Conservation (phyloP, 2,888 invertebrate genomes). For the Actias luna region DNA sequence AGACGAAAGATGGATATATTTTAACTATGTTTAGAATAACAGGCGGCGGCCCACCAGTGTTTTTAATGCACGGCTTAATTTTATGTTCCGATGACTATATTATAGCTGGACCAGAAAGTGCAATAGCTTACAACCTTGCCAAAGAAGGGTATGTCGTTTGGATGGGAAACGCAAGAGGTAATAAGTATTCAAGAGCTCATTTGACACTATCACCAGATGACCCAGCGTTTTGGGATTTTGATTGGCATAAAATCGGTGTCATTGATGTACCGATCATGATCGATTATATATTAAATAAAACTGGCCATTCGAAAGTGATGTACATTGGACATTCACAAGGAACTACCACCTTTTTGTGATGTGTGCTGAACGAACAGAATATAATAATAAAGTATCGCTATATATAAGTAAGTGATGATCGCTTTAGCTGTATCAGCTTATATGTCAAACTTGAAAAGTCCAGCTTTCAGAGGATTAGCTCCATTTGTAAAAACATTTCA, state of each 20-base stretch:
- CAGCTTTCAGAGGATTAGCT: neutral
- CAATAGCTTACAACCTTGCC: slow-evolving; percentile 78
- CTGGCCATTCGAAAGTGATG: slow-evolving; percentile 79
- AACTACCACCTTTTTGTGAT: slow-evolving; percentile 83
- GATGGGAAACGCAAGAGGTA: slow-evolving; percentile 88
- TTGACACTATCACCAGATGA: slow-evolving; percentile 36
- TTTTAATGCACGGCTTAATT: slow-evolving; percentile 15
- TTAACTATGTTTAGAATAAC: slow-evolving; percentile 87
- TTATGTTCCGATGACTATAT: slow-evolving; percentile 16
- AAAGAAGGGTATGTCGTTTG: slow-evolving; percentile 84
- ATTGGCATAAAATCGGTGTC: slow-evolving; percentile 87
- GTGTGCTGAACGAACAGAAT: slow-evolving; percentile 77
- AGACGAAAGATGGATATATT: slow-evolving; percentile 87
- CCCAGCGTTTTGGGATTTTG: slow-evolving; percentile 78
- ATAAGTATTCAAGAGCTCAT: slow-evolving; percentile 80
- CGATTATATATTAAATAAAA: slow-evolving; percentile 80
- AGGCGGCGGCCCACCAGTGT: slow-evolving; percentile 4
- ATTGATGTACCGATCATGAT: slow-evolving; percentile 88
- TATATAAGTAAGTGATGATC: slow-evolving; percentile 74
- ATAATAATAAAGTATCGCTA: slow-evolving; percentile 83
- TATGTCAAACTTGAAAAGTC: slow-evolving; percentile 11
- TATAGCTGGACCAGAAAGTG: slow-evolving; percentile 13
- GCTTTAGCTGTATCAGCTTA: slow-evolving; percentile 70
- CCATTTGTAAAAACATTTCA: neutral
- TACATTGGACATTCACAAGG: slow-evolving; percentile 89